Evolutionary conservation across 2,888 invertebrate species (phyloP).

Genomic region (Diarsia brunnea): DNA sequence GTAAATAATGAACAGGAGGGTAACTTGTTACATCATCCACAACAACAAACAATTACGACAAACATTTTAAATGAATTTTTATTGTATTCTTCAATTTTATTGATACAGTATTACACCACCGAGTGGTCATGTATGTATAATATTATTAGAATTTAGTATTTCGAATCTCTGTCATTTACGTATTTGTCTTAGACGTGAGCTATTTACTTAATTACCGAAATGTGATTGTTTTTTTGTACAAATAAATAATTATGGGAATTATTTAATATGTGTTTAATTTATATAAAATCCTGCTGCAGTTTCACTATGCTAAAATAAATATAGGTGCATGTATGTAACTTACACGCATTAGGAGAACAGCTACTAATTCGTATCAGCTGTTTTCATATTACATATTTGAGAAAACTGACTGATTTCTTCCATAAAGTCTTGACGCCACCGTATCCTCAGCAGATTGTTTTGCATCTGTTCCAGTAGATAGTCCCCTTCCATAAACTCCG

Average conservation of each 20-base stretch:
- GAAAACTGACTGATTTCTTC: conserved; percentile 37
- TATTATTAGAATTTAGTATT: conserved; percentile 66
- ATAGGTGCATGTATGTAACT: conserved; percentile 5
- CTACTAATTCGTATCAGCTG: conserved; percentile 34
- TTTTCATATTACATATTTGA: conserved; percentile 21
- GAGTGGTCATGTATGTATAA: conserved; percentile 47
- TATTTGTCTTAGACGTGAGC: conserved; percentile 74
- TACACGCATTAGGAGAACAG: not conserved
- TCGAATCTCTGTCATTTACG: conserved; percentile 73
- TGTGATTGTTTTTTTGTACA: conserved; percentile 82
- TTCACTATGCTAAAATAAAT: not conserved
- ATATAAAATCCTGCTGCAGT: not conserved
- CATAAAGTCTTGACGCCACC: conserved; percentile 18
- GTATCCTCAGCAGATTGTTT: conserved; percentile 29
- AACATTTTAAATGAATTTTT: conserved; percentile 26
- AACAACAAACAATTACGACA: conserved; percentile 28
- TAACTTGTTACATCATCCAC: conserved; percentile 54
- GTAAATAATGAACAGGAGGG: conserved; percentile 67
- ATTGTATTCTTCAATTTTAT: conserved; percentile 42
- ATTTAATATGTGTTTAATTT: conserved; percentile 55
- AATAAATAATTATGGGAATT: conserved; percentile 82
- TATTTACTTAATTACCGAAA: conserved; percentile 75
- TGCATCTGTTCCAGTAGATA: conserved; percentile 39
- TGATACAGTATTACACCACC: conserved; percentile 45
- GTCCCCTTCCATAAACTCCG: conserved; percentile 91